phyloP scores from a whole-genome alignment of 37 sponge, comb jelly and placozoan genomes.

The Oscarella lobularis region DNA sequence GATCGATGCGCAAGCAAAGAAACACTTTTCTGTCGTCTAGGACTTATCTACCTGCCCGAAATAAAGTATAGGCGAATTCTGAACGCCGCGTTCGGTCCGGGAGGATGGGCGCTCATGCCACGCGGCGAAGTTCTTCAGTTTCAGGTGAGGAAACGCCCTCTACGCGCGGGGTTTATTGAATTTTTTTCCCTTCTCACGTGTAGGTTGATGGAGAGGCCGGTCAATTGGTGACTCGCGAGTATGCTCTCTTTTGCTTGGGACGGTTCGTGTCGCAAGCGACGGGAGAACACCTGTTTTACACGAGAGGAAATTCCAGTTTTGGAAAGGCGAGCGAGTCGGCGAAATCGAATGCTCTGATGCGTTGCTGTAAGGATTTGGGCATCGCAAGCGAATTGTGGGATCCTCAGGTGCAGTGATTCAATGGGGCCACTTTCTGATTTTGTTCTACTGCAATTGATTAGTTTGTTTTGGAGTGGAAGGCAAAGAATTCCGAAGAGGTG shows the following conservation, averaged over 20 bases:
- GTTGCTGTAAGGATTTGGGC: slow-evolving; percentile 89
- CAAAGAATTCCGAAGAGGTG: slow-evolving; percentile 48
- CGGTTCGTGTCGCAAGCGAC: slow-evolving; percentile 61
- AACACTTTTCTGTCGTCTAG: slow-evolving; percentile 14
- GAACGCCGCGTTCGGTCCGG: slow-evolving; percentile 75
- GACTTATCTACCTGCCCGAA: slow-evolving; percentile 72
- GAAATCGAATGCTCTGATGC: slow-evolving; percentile 72
- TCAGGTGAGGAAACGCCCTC: slow-evolving; percentile 14
- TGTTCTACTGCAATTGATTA: slow-evolving; percentile 6
- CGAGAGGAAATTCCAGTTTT: slow-evolving; percentile 30
- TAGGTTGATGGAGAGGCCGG: slow-evolving; percentile 52
- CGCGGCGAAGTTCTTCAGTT: slow-evolving; percentile 49
- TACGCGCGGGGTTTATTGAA: not conserved
- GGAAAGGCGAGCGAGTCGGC: slow-evolving; percentile 84
- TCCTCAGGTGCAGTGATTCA: slow-evolving; percentile 75
- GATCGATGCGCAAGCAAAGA: too few relatives aligned
- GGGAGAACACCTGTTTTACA: slow-evolving; percentile 76
- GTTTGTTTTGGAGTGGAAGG: slow-evolving; percentile 58
- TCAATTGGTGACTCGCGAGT: slow-evolving; percentile 70
- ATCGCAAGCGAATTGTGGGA: slow-evolving; percentile 84
- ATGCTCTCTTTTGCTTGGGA: slow-evolving; percentile 65
- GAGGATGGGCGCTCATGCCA: slow-evolving; percentile 88
- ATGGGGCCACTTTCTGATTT: too few relatives aligned
- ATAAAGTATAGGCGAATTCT: slow-evolving; percentile 76
- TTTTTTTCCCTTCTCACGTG: not conserved